A percentile compares a stretch with the other conserved stretches of the same genome.
These are phyloP conservation scores for Drosophila miranda DNA, from an alignment of 1,140 invertebrate species.

Conservation along the genomic window DNA sequence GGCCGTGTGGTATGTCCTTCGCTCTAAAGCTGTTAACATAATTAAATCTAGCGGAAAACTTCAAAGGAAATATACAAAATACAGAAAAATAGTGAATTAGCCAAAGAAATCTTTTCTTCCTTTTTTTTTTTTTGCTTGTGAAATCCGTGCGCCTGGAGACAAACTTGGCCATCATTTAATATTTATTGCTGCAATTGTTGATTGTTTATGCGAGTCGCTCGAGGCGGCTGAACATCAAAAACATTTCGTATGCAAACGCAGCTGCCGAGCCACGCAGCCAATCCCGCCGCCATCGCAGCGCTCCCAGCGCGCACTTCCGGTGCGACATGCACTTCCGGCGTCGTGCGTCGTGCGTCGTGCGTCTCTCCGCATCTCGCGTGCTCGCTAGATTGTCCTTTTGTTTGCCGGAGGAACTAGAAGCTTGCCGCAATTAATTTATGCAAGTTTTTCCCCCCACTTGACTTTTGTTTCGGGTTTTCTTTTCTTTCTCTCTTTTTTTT, in stretches of 20 bases:
- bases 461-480: slow-evolving; percentile 35
- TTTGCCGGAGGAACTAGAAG: slow-evolving; percentile 33
- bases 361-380: slow-evolving; percentile 36
- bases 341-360: slow-evolving; percentile 62
- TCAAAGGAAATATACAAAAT: too few species aligned
- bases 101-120: too few species aligned
- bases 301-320: slow-evolving; percentile 48
- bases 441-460: slow-evolving; percentile 34
- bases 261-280: slow-evolving; percentile 26
- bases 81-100: too few species aligned
- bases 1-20: too few species aligned
- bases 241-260: slow-evolving; percentile 71
- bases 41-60: too few species aligned
- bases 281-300: neutral
- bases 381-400: slow-evolving; percentile 58
- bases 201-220: slow-evolving; percentile 55
- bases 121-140: slow-evolving; percentile 19
- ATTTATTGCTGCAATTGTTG: slow-evolving; percentile 59
- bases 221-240: slow-evolving; percentile 47
- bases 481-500: slow-evolving; percentile 55
- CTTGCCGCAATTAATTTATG: slow-evolving; percentile 78
- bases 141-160: slow-evolving; percentile 26
- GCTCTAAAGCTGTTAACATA: too few species aligned
- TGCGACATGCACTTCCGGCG: slow-evolving; percentile 77
- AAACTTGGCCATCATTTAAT: slow-evolving; percentile 54